Base-by-base conservation (phyloP, 92 coral and sea anemone species). In the Muricea muricata region DNA sequence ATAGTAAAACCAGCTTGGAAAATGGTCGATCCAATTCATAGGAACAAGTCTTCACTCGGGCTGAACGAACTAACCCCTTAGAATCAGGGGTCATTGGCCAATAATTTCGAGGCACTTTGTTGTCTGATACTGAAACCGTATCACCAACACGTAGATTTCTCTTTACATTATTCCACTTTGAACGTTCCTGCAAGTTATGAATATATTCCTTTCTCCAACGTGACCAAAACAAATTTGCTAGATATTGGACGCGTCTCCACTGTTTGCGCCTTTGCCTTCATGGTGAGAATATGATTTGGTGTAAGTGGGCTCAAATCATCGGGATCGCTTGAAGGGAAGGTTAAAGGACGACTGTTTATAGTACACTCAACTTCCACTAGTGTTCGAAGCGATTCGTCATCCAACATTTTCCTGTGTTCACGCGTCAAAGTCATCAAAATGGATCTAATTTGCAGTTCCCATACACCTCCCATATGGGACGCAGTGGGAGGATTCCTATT, bases 401-500 rank as follows among this genome's bases (percentile, higher is more conserved):
- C 42, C 42, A 37, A 37, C 42, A 37, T 37, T 37, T 58, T 47
- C 73, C 93, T 89, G 42, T 86, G 80, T 8, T 37, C 42, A 37
- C 42, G 42, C 42, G 9, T 37, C 42, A 37, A 37, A 37, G 42
- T 9, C 4, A 9, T 9, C 9, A 37, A 9, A 37, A 37, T 37
- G 9, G 42, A 37, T 4, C 4, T 37, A 37, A 37, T 37, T 37
- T 37, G 42, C 9, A 4, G 42, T 37, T 37, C 42, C 42, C 42
- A 37, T 37, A 81, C 78, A 1, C 81, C 91, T 83, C 81, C 88
- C 92, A 90, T 90, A 35, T 90, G 93, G 32, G 85, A 78, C 4
- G 84, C 89, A 4, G 79, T 11, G 2, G 88, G 90, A 18, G 81
- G 86, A 41, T 82, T 86, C 23, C 29, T 32, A n/a, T 71, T 70